Evolutionary conservation across 2,113 vertebrate genomes (phyloP).

Genomic region (Parus major): DNA sequence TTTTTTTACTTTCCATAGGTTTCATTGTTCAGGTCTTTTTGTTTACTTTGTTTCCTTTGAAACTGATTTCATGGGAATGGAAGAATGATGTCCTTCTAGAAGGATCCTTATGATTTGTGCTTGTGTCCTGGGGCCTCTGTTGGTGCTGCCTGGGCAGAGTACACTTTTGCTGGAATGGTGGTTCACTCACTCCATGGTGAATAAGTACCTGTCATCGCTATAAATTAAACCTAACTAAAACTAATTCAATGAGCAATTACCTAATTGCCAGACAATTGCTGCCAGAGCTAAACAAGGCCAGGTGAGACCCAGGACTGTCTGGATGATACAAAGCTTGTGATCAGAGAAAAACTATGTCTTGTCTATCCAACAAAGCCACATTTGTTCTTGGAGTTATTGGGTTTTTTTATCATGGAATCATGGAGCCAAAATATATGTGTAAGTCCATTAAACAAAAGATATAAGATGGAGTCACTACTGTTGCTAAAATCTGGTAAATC

Average conservation of each 20-base stretch:
- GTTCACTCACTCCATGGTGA: not conserved
- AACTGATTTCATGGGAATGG: not conserved
- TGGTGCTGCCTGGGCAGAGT: not conserved
- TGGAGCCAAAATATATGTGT: not conserved
- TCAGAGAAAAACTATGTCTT: not conserved
- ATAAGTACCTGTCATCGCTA: not conserved
- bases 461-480: not conserved
- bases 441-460: not conserved
- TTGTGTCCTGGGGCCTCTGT: not conserved
- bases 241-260: not conserved
- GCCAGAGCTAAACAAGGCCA: not conserved
- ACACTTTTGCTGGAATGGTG: not conserved
- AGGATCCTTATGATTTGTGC: not conserved
- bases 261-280: not conserved
- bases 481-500: not conserved
- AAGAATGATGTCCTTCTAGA: accelerated
- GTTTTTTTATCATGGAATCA: not conserved
- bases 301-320: not conserved
- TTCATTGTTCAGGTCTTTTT: not conserved
- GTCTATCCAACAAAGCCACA: not conserved
- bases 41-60: not conserved
- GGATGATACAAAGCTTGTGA: not conserved
- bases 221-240: not conserved
- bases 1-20: not conserved
- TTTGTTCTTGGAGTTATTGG: not conserved